Conservation (phyloP, 2,113 vertebrate genomes). For the Catagonus wagneri region DNA sequence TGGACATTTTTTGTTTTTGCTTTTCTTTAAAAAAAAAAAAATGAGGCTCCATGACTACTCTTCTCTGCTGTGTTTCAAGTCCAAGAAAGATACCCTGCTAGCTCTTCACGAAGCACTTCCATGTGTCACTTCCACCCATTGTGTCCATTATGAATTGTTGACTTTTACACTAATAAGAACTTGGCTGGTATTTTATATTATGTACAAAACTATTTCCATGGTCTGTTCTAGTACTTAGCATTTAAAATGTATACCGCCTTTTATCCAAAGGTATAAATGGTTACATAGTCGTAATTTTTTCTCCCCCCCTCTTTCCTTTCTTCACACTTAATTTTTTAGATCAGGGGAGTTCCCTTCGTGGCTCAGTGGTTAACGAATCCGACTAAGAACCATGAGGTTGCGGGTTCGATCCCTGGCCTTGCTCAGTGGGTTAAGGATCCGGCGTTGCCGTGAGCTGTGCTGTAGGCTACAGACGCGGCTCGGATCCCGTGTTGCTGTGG, state of each 20-base stretch:
- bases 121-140: not conserved
- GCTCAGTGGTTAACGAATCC: no score
- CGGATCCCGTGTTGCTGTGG: no score
- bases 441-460: no score
- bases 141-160: not conserved
- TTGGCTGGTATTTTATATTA: not conserved
- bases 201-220: not conserved
- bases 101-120: not conserved
- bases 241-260: not conserved
- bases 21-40: conserved; percentile 1
- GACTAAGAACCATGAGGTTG: no score
- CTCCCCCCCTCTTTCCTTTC: not conserved
- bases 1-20: not conserved
- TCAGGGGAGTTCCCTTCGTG: no score
- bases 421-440: no score
- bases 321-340: not conserved
- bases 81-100: not conserved
- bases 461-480: no score
- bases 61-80: not conserved
- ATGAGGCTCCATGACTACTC: not conserved
- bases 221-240: not conserved
- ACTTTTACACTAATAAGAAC: not conserved
- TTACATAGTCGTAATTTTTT: not conserved
- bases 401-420: no score
- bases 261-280: not conserved